Conservation (phyloP, 1,140 invertebrate species). For the Trichoplusia ni region DNA sequence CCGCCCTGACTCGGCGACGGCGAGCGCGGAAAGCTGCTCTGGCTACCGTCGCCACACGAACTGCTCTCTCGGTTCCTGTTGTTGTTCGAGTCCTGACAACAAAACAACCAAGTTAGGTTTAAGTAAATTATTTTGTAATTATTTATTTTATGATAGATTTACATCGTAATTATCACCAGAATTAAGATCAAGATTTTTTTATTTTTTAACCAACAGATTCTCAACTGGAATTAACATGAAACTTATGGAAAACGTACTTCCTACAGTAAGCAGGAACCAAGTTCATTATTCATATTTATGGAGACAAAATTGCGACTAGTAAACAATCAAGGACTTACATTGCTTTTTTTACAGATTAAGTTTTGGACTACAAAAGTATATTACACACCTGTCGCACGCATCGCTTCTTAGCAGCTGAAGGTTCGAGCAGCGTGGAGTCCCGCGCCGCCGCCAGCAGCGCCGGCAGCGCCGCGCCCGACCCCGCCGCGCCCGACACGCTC, state of each 20-base stretch:
- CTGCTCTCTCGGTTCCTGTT: constrained; percentile 43
- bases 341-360: too few relatives aligned
- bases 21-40: neutral
- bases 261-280: too few relatives aligned
- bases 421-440: constrained; percentile 3
- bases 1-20: constrained; percentile 8
- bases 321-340: too few relatives aligned
- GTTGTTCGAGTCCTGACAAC: constrained; percentile 51
- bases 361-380: too few relatives aligned
- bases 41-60: constrained; percentile 17
- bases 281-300: too few relatives aligned
- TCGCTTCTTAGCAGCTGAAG: constrained; percentile 10
- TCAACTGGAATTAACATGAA: too few relatives aligned
- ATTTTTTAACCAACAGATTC: too few relatives aligned
- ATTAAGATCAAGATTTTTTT: too few relatives aligned
- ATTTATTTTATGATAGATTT: too few relatives aligned
- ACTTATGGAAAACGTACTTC: too few relatives aligned
- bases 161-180: too few relatives aligned
- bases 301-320: too few relatives aligned
- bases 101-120: neutral
- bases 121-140: neutral
- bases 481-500: neutral
- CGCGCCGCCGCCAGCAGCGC: constrained; percentile 32
- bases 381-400: constrained; percentile 33
- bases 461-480: constrained; percentile 1